Base-by-base conservation (phyloP, 2,113 vertebrate genomes). In the Chiloscyllium plagiosum region DNA sequence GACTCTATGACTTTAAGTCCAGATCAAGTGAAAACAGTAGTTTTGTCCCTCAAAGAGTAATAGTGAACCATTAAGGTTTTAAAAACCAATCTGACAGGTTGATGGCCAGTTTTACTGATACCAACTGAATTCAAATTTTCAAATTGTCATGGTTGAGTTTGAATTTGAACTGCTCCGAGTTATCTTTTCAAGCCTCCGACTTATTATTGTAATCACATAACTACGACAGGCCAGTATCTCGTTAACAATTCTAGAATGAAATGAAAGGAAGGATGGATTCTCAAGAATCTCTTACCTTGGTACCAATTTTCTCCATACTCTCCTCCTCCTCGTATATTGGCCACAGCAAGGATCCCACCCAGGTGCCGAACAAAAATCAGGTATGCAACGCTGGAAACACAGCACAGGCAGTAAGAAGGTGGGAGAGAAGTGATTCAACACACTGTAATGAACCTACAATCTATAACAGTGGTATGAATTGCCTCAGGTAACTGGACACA, bases 291-390 rank as follows among this genome's bases (percentile, higher is more conserved):
- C 90, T 65, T 78, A 98, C 98, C 98, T 97, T 98, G 98, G 96
- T 98, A 97, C 98, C 98, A 98, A 65, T 97, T 98, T 95, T 97
- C 97, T 33, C 98, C 98, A 2, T 98, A 98, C 92, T 98, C 98
- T 95, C 98, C 97, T 2, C 98, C 98, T 0, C 98, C 98, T 96
- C 98, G 96, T 97, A 98, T 98, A 96, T 98, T 98, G 69, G 98
- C 98, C 87, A 98, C 97, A 0, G 98, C 97, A 96, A 98, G 96
- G 96, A 98, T 96, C 5, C 98, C 98, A 0, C 97, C 97, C 56
- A 98, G 97, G 97, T 98, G 98, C 96, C 97, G 96, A 93, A 98
- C 97, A 42, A 96, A 98, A 50, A 98, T 96, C 96, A 98, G 96
- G 96, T 97, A 97, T 0, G 98, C 97, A 22, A 97, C 97, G 69